Conservation (phyloP, 2,888 invertebrate species). For the Chloroclystis v-ata region DNA sequence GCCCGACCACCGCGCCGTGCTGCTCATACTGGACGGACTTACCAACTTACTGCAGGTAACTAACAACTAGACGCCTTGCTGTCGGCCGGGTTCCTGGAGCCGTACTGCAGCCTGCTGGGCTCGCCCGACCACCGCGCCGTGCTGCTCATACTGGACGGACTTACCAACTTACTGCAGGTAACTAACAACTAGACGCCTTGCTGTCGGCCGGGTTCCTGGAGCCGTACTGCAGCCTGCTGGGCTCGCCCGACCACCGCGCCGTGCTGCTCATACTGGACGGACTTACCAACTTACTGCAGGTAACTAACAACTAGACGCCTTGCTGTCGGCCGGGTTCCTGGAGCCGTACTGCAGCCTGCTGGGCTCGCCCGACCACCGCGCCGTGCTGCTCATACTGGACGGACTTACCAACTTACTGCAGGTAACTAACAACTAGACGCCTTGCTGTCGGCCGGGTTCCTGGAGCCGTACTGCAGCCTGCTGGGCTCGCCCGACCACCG, state of each 20-base stretch:
- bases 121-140: conserved; percentile 88
- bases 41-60: conserved; percentile 81
- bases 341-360: conserved; percentile 88
- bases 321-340: conserved; percentile 84
- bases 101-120: conserved; percentile 87
- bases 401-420: conserved; percentile 85
- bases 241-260: conserved; percentile 86
- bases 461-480: conserved; percentile 88
- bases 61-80: conserved; percentile 85
- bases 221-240: conserved; percentile 88
- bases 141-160: conserved; percentile 87
- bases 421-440: conserved; percentile 82
- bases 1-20: conserved; percentile 87
- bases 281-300: conserved; percentile 82
- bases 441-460: conserved; percentile 82
- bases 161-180: conserved; percentile 82
- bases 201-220: conserved; percentile 83
- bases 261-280: conserved; percentile 90
- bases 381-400: conserved; percentile 88
- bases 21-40: conserved; percentile 89
- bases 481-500: conserved; percentile 87
- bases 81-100: conserved; percentile 82
- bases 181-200: conserved; percentile 83
- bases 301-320: conserved; percentile 82
- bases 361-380: conserved; percentile 85